Conservation (phyloP, 1,140 invertebrate genomes). For the Dendrolimus kikuchii region DNA sequence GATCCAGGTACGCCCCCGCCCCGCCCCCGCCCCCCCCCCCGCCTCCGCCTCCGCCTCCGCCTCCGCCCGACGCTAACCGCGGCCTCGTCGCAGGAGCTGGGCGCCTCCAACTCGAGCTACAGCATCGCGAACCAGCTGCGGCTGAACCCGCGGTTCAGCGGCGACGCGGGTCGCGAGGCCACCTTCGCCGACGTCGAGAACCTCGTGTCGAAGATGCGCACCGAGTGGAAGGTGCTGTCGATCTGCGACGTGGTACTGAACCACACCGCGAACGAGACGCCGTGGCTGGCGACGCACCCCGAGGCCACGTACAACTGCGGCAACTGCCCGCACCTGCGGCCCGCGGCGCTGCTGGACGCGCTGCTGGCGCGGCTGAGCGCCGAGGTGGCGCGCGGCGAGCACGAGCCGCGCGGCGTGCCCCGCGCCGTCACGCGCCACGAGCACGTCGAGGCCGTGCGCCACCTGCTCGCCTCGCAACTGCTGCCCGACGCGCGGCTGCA, state of each 20-base stretch:
- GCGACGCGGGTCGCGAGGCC: conserved; percentile 70
- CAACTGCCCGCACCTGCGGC: conserved; percentile 93
- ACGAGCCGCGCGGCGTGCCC: conserved; percentile 85
- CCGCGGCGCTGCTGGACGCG: conserved; percentile 94
- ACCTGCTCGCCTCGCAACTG: conserved; percentile 79
- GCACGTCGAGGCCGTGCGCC: conserved; percentile 83
- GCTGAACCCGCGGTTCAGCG: conserved; percentile 84
- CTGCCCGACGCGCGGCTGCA: conserved; percentile 86
- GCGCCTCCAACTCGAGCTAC: conserved; percentile 92
- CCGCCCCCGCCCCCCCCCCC: not conserved
- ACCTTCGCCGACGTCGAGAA: conserved; percentile 84
- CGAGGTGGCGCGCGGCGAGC: conserved; percentile 85
- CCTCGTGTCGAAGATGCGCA: conserved; percentile 86
- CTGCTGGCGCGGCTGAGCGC: conserved; percentile 82
- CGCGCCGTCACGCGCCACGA: conserved; percentile 77
- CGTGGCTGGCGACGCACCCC: conserved; percentile 91
- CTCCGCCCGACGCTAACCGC: too few relatives aligned
- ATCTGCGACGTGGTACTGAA: conserved; percentile 98
- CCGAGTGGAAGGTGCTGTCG: conserved; percentile 92
- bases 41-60: too few relatives aligned
- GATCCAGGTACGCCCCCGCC: conserved; percentile 82
- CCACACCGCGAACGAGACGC: conserved; percentile 96
- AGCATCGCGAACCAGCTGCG: conserved; percentile 91
- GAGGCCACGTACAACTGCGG: conserved; percentile 94
- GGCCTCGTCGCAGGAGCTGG: conserved; percentile 80